Base-by-base conservation (phyloP, 2,888 invertebrate genomes). In the Cosmia trapezina region DNA sequence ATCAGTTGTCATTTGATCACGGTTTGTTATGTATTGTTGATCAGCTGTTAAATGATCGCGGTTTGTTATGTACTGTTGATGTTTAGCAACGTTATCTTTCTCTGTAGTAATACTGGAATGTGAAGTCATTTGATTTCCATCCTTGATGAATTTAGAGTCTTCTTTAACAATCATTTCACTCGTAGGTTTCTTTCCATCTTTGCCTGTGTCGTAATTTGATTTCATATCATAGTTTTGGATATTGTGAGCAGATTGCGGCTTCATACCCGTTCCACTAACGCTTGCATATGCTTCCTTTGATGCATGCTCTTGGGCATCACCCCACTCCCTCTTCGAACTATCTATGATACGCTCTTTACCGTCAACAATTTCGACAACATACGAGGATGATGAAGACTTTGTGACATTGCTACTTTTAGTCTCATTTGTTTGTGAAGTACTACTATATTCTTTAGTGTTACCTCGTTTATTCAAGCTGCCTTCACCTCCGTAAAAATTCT, bases 301-400 rank as follows among this genome's bases (percentile, higher is more conserved):
- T 51, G 93, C 91, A 72, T 95, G 90, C 80, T 96, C 94, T 88
- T 96, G 86, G 60, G 93, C 95, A 87, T 96, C 96, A 62, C 97
- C 97, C 91, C 97, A 96, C 90, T 97, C 97, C 84, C 97, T 96
- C 64, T 96, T 96, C 68, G 97, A 96, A 83, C 96, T 96, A 78
- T 97, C 97, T 59, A 97, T 92, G 57, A 97, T 95, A 54, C 97
- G 93, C 91, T 97, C 97, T 89, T 97, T 97, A 2, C 97, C 97
- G 86, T 97, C 97, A 37, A 97, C 96, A 80, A 97, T 96, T 93
- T 97, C 97, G 62, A 97, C 96, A 47, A 97, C 97, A 86, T 97
- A 97, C 22, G 97, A 97, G 28, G 97, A 96, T 2, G 97, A 97
- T 53, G 97, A 96, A 49, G 97, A 97, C 89, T 97, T 97, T 64